Evolutionary conservation across 1,140 invertebrate genomes (phyloP), one percentile per base, ranked within the genome.

Genomic region (Thalassaphorura encarpata): DNA sequence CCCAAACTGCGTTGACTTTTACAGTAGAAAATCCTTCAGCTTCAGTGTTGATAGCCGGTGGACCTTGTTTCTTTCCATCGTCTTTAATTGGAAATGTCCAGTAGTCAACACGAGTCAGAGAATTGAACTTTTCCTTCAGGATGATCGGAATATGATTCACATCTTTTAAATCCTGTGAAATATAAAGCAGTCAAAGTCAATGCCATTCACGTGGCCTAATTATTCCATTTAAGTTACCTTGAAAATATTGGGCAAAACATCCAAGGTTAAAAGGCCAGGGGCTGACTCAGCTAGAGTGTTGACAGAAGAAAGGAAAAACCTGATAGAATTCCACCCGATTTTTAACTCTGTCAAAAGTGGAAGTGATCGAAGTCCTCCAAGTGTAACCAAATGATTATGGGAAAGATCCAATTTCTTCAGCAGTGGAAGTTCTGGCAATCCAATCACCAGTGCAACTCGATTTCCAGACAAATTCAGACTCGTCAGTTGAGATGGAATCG

Each of bases 181-280:
- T 54, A n/a, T n/a, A n/a, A n/a, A n/a, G n/a, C n/a, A n/a, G n/a
- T n/a, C n/a, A n/a, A n/a, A n/a, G n/a, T n/a, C n/a, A n/a, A n/a
- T n/a, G n/a, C n/a, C n/a, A n/a, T n/a, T n/a, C n/a, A n/a, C n/a
- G n/a, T n/a, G n/a, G n/a, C n/a, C n/a, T n/a, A n/a, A 56, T 18
- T 33, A 13, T 8, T 4, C 8, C 8, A 11, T 16, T 18, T 19
- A 42, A 4, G 24, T n/a, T 50, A 56, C 54, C 49, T 63, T 56
- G 28, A 63, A 63, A 11, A 58, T 54, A 52, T 63, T 63, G 2
- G 61, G 61, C 3, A 63, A 36, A 21, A 63, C 46, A 31, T 60
- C 57, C 21, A 60, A 27, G 2, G 43, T 47, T 46, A 41, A 36
- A 1, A 63, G 24, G 5, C 43, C 15, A 11, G 54, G 57, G 0